Percentiles rank a stretch among this genome's conserved stretches.
phyloP scores from a whole-genome alignment of 2,888 invertebrate genomes.

The Carpatolechia fugitivella region DNA sequence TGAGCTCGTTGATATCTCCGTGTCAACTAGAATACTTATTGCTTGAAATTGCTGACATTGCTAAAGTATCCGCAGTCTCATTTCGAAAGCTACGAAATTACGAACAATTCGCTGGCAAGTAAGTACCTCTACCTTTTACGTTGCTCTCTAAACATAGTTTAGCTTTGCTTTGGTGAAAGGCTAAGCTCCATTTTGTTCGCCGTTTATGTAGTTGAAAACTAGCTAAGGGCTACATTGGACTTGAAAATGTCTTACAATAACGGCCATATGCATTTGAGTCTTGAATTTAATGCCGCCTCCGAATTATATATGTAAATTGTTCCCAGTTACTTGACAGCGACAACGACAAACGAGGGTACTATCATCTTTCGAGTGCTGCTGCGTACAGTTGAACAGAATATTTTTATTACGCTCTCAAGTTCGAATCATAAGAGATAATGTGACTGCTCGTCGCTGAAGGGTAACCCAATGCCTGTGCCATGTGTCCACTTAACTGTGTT shows the following conservation, averaged over 20 bases:
- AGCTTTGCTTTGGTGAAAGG: constrained; percentile 9
- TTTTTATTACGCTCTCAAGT: constrained; percentile 62
- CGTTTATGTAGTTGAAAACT: constrained; percentile 6
- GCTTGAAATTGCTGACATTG: constrained; percentile 9
- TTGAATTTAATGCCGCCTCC: not conserved
- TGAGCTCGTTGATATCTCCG: constrained; percentile 56
- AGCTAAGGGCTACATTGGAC: constrained; percentile 5
- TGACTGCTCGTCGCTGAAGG: constrained; percentile 51
- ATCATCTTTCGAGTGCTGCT: constrained; percentile 22
- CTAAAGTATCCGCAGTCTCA: not conserved
- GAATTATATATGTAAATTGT: constrained; percentile 17
- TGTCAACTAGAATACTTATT: constrained; percentile 41
- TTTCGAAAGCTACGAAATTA: constrained; percentile 4
- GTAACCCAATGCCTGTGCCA: constrained; percentile 61
- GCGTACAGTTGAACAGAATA: constrained; percentile 40
- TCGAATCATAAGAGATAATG: constrained; percentile 66
- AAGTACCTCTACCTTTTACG: not conserved
- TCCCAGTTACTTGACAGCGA: constrained; percentile 19
- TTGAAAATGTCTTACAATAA: constrained; percentile 15
- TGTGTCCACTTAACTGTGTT: constrained; percentile 42
- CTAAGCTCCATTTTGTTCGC: constrained; percentile 9
- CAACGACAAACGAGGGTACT: constrained; percentile 15
- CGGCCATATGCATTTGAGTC: not conserved
- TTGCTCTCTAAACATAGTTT: constrained; percentile 7
- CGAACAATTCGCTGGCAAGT: not conserved